Conservation (phyloP, 2,113 vertebrate species). For the Helogale parvula region DNA sequence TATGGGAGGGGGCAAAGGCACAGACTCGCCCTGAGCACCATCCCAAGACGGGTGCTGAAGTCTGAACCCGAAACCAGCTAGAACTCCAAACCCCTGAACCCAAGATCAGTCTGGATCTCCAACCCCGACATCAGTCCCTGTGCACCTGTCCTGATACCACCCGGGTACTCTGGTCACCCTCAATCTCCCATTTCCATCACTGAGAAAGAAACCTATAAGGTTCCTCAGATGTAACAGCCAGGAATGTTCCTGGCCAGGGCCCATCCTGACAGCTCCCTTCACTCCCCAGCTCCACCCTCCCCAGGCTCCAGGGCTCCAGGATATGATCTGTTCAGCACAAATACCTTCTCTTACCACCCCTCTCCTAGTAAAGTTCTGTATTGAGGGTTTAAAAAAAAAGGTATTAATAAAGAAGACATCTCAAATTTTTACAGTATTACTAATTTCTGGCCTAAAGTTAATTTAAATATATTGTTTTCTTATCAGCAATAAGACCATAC, state of each 20-base stretch:
- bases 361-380: neutral
- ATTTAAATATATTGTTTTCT: neutral
- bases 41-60: neutral
- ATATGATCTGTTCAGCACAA: neutral
- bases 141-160: neutral
- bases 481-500: neutral
- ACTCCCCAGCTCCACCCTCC: neutral
- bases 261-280: neutral
- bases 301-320: neutral
- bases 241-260: neutral
- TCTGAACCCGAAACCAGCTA: neutral
- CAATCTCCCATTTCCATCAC: neutral
- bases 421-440: neutral
- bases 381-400: neutral
- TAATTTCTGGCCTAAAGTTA: neutral
- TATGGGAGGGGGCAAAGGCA: constrained; percentile 35
- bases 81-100: neutral
- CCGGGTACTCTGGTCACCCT: neutral
- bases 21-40: neutral
- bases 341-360: neutral
- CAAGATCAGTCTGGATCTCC: neutral
- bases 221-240: constrained; percentile 6
- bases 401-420: neutral
- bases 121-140: neutral
- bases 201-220: neutral